These are phyloP conservation scores for Psococerastis gibbosa DNA, from an alignment of 2,888 invertebrate genomes.

Conservation along the genomic window DNA sequence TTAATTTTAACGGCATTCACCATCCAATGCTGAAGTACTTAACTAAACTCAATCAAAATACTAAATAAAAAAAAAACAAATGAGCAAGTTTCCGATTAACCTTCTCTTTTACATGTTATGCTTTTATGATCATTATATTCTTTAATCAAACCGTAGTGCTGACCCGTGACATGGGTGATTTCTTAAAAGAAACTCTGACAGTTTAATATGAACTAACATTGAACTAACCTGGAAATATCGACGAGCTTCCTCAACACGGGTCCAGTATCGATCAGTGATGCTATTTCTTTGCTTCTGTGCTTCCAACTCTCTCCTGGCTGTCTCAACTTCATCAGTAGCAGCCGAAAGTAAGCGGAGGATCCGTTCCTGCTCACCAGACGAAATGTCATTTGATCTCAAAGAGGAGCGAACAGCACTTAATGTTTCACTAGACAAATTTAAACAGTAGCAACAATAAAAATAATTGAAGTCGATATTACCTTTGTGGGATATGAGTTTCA, in stretches of 20 bases:
- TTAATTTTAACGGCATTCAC: too few species aligned
- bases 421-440: too few species aligned
- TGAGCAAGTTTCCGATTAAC: neutral
- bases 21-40: too few species aligned
- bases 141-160: too few species aligned
- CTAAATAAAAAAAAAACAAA: conserved; percentile 3
- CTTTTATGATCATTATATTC: too few species aligned
- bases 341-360: neutral
- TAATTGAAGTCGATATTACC: too few species aligned
- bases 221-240: conserved; percentile 25
- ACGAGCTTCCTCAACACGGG: conserved; percentile 40
- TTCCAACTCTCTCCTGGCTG: conserved; percentile 37
- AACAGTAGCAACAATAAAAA: too few species aligned
- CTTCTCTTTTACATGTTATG: too few species aligned
- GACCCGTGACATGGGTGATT: too few species aligned
- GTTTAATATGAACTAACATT: too few species aligned
- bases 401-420: neutral
- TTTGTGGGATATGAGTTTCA: too few species aligned
- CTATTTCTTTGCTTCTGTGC: conserved; percentile 34
- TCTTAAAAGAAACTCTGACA: too few species aligned
- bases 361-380: neutral
- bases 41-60: neutral
- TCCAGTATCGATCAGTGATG: conserved; percentile 64
- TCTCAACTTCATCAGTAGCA: conserved; percentile 23
- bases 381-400: neutral